These are phyloP conservation scores for Trissonchulus latispiculum DNA, from an alignment of 2,888 invertebrate genomes.

Conservation along the genomic window DNA sequence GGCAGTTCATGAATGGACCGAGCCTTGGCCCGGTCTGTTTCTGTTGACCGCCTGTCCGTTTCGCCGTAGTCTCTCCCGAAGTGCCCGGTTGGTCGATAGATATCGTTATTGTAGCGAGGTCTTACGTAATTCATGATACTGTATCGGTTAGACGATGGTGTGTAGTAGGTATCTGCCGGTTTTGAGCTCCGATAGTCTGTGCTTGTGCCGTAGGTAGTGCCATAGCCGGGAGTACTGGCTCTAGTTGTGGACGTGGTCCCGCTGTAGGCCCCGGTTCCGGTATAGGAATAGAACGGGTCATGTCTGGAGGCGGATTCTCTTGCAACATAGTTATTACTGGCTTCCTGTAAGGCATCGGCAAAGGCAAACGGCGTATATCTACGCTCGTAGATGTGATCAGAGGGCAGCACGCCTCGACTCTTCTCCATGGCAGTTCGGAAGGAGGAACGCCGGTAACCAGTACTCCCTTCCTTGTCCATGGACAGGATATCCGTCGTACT, in stretches of 20 bases:
- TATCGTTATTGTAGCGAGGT: constrained; percentile 19
- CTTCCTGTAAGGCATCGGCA: not conserved
- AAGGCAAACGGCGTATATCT: not conserved
- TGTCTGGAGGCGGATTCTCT: not conserved
- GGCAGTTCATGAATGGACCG: not conserved
- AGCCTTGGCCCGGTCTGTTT: not conserved
- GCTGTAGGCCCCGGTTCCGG: not conserved
- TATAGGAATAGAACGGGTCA: constrained; percentile 15
- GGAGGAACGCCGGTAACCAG: constrained; percentile 3
- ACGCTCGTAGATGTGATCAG: not conserved
- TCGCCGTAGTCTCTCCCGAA: too few species aligned
- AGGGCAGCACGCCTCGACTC: not conserved
- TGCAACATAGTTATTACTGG: not conserved
- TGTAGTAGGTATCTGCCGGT: not conserved
- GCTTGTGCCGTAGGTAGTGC: not conserved
- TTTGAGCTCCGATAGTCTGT: not conserved
- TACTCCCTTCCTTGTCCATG: not conserved
- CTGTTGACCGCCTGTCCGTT: not conserved
- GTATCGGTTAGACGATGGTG: not conserved
- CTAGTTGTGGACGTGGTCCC: too few species aligned
- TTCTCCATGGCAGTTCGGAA: constrained; percentile 17
- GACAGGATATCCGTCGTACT: not conserved
- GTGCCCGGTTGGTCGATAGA: constrained; percentile 8
- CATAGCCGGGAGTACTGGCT: not conserved
- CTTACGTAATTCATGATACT: constrained; percentile 16